phyloP scores from a whole-genome alignment of 2,113 vertebrate species.

The Hydrolagus affinis region DNA sequence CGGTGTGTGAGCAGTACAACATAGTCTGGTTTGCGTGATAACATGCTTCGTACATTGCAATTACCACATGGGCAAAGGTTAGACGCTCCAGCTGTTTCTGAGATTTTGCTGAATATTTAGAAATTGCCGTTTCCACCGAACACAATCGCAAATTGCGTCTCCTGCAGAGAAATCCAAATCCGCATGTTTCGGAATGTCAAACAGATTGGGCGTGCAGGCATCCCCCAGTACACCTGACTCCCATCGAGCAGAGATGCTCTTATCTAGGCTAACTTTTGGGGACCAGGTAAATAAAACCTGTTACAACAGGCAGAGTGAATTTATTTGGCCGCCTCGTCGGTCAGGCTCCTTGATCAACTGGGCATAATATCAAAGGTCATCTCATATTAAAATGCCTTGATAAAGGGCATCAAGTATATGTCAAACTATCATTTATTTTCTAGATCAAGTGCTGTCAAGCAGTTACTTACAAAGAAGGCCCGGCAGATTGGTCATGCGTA shows the following conservation, averaged over 20 bases:
- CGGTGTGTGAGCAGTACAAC: background rate
- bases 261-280: background rate
- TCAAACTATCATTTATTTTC: too few relatives aligned
- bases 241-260: background rate
- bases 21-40: background rate
- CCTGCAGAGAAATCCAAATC: background rate
- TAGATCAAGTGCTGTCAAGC: too few relatives aligned
- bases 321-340: background rate
- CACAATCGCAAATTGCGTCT: background rate
- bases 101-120: slow-evolving; percentile 7
- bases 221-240: background rate
- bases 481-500: too few relatives aligned
- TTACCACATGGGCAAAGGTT: background rate
- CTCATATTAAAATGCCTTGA: background rate
- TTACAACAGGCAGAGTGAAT: background rate
- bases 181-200: background rate
- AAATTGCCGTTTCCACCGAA: background rate
- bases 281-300: background rate
- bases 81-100: background rate
- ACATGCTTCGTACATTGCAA: background rate
- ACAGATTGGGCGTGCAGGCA: background rate
- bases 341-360: background rate
- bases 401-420: too few relatives aligned
- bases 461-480: too few relatives aligned
- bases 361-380: background rate